These are phyloP conservation scores for Perccottus glenii DNA, from an alignment of 2,113 vertebrate genomes.

Conservation along the genomic window DNA sequence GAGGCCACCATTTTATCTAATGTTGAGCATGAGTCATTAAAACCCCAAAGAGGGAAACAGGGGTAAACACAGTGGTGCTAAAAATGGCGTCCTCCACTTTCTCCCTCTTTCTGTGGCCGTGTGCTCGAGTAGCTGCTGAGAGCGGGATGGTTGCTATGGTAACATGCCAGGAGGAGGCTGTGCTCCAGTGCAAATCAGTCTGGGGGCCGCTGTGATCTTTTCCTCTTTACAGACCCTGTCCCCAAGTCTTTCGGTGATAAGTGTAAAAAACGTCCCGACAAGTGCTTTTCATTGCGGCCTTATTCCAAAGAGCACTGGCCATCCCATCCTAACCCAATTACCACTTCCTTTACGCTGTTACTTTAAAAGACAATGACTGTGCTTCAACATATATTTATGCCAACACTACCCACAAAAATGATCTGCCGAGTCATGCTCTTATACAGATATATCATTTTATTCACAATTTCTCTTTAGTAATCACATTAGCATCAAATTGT, in stretches of 20 bases:
- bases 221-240: slow-evolving; percentile 20
- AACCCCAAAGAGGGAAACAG: slow-evolving; percentile 22
- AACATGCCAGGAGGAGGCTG: slow-evolving; percentile 58
- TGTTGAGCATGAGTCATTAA: slow-evolving; percentile 8
- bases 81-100: slow-evolving; percentile 53
- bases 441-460: not conserved
- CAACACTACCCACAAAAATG: not conserved
- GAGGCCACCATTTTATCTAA: not conserved
- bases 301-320: not conserved
- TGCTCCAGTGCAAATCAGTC: slow-evolving; percentile 46
- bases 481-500: not conserved
- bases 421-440: not conserved
- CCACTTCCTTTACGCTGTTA: not conserved
- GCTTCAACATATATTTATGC: not conserved
- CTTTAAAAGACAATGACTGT: not conserved
- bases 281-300: not conserved
- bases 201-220: slow-evolving; percentile 31
- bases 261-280: not conserved
- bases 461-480: not conserved
- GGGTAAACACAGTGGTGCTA: slow-evolving; percentile 54
- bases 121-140: slow-evolving; percentile 35
- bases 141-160: slow-evolving; percentile 64
- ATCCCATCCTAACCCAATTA: not conserved
- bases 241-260: not conserved
- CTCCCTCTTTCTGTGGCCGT: slow-evolving; percentile 29